Conservation (phyloP, 2,888 invertebrate genomes). For the Acanthosepion esculentum region DNA sequence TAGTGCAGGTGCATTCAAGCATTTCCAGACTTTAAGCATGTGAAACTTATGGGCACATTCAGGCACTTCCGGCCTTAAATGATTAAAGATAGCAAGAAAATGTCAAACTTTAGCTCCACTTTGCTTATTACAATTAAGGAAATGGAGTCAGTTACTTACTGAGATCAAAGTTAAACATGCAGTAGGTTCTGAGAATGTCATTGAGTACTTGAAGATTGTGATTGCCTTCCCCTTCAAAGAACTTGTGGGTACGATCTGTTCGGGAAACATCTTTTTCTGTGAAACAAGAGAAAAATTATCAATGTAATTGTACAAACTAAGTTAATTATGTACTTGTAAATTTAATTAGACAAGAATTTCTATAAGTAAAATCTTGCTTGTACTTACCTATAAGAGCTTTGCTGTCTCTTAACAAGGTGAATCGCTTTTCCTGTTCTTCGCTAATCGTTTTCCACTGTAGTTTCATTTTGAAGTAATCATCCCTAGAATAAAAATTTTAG, state of each 20-base stretch:
- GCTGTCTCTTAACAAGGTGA: conserved; percentile 89
- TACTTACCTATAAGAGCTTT: conserved; percentile 87
- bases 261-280: conserved; percentile 96
- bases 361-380: neutral
- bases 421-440: conserved; percentile 88
- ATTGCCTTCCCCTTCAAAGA: conserved; percentile 94
- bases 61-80: no score
- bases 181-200: conserved; percentile 97
- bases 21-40: no score
- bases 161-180: conserved; percentile 98
- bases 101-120: neutral
- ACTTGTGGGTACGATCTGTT: conserved; percentile 92
- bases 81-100: neutral
- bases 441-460: conserved; percentile 95
- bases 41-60: no score
- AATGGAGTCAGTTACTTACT: conserved; percentile 76
- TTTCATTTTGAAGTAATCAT: conserved; percentile 96
- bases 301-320: neutral
- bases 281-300: conserved; percentile 53
- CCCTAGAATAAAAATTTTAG: conserved; percentile 71
- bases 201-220: conserved; percentile 88
- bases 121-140: neutral
- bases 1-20: no score
- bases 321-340: neutral
- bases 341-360: neutral